Conservation (phyloP, 2,797 vertebrate genomes). For the Phyllotis vaccarum region DNA sequence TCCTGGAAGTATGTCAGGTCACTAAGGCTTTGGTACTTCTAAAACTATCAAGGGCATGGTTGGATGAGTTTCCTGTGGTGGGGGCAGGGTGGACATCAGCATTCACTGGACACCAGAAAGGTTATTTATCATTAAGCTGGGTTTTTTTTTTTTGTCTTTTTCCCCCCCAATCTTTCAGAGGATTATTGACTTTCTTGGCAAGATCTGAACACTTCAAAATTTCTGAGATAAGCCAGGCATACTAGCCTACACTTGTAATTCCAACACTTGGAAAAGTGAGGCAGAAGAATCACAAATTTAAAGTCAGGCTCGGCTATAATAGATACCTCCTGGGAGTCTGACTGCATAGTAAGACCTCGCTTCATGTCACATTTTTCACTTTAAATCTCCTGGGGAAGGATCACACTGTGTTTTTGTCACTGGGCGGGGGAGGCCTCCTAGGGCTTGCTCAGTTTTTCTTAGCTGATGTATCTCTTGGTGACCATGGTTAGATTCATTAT, state of each 20-base stretch:
- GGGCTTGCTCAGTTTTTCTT: background rate
- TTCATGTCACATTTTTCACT: background rate
- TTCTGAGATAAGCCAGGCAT: background rate
- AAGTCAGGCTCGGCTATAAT: background rate
- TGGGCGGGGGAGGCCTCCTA: background rate
- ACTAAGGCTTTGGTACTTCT: background rate
- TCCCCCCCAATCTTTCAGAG: background rate
- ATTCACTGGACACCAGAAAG: background rate
- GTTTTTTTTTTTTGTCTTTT: slow-evolving; percentile 6
- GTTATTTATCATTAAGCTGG: background rate
- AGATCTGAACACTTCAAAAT: background rate
- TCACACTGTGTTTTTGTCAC: background rate
- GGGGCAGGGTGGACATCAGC: fast-evolving
- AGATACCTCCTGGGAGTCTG: background rate
- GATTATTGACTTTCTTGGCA: background rate
- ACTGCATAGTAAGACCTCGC: background rate
- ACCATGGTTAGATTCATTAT: background rate
- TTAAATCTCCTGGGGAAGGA: background rate
- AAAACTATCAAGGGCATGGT: background rate
- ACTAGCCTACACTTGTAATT: background rate
- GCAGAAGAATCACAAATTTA: background rate
- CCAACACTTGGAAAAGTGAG: too few species aligned
- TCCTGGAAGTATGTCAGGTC: background rate
- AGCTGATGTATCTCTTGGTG: background rate
- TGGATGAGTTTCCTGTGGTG: background rate